Conservation (phyloP, 2,888 invertebrate species). For the Asteroscopus sphinx region DNA sequence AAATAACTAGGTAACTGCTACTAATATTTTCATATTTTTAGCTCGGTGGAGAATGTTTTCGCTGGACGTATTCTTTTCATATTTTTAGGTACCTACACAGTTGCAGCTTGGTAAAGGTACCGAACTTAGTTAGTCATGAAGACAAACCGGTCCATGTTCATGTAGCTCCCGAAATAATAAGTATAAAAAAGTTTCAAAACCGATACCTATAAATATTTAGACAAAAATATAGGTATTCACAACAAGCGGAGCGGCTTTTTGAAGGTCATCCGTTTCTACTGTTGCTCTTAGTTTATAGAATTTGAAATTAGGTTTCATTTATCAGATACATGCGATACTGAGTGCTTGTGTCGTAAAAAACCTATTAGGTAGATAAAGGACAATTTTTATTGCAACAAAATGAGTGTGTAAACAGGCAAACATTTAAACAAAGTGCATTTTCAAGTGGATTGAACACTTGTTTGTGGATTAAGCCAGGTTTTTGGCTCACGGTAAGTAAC, state of each 20-base stretch:
- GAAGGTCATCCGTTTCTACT: constrained; percentile 25
- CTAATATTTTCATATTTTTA: too few species aligned
- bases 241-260: constrained; percentile 3
- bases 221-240: not conserved
- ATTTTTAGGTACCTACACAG: too few species aligned
- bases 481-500: constrained; percentile 12
- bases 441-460: not conserved
- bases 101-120: too few species aligned
- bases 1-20: too few species aligned
- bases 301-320: constrained; percentile 18
- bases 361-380: not conserved
- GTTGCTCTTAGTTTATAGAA: constrained; percentile 1
- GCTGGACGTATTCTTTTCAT: too few species aligned
- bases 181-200: too few species aligned
- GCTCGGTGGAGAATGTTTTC: too few species aligned
- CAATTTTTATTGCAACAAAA: not conserved
- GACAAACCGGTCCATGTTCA: too few species aligned
- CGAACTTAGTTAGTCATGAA: too few species aligned
- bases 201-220: not conserved
- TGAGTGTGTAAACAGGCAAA: not conserved
- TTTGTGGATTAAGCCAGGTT: not conserved
- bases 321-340: not conserved
- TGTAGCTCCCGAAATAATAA: too few species aligned
- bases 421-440: not conserved
- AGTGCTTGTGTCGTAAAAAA: not conserved